phyloP scores from a whole-genome alignment of 1,140 invertebrate genomes.

The Melanaphis sacchari region DNA sequence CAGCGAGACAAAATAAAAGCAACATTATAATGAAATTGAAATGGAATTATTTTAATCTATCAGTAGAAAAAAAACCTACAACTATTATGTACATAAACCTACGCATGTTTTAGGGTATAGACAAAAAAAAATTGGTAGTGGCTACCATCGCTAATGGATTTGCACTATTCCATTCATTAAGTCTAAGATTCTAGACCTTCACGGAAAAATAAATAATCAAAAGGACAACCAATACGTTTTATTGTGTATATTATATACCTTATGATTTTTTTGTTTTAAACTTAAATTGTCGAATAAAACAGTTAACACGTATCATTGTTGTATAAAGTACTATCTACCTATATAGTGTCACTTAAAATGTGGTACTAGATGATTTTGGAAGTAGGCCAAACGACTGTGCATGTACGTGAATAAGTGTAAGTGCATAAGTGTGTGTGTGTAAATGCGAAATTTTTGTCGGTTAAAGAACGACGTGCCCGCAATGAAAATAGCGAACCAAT shows the following conservation, averaged over 20 bases:
- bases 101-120: not conserved
- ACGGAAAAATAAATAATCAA: not conserved
- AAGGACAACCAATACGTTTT: not conserved
- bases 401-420: not conserved
- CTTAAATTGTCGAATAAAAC: not conserved
- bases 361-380: slow-evolving; percentile 2
- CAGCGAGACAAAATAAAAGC: not conserved
- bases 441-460: slow-evolving; percentile 35
- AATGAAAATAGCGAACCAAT: slow-evolving; percentile 50
- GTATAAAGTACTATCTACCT: not conserved
- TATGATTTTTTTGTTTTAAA: not conserved
- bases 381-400: slow-evolving; percentile 39
- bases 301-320: not conserved
- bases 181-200: not conserved
- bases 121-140: not conserved
- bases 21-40: slow-evolving; percentile 37
- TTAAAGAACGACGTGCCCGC: slow-evolving; percentile 22
- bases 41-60: not conserved
- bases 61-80: not conserved
- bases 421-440: not conserved
- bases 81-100: slow-evolving; percentile 4
- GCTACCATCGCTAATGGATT: slow-evolving; percentile 1
- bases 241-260: not conserved
- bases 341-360: slow-evolving; percentile 20
- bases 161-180: not conserved